Conservation (phyloP, 2,888 invertebrate species). For the Drymonia ruficornis region DNA sequence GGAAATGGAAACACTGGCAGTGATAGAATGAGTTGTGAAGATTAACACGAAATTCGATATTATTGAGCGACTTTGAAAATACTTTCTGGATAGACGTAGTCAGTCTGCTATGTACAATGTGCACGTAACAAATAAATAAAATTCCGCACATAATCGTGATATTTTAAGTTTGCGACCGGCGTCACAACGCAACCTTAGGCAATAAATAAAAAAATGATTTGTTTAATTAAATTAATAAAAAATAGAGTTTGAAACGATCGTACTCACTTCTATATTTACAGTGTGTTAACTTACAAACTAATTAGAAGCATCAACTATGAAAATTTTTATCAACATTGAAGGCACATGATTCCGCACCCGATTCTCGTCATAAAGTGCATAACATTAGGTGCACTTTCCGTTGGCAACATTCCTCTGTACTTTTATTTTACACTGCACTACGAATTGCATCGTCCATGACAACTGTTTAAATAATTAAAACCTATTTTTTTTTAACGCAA, state of each 20-base stretch:
- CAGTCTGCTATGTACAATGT: not conserved
- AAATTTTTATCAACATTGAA: slow-evolving; percentile 81
- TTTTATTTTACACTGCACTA: slow-evolving; percentile 47
- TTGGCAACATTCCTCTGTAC: slow-evolving; percentile 57
- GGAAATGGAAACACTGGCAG: slow-evolving; percentile 47
- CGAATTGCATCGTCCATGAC: slow-evolving; percentile 36
- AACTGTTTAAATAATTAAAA: not conserved
- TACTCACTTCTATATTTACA: slow-evolving; percentile 80
- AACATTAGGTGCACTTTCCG: slow-evolving; percentile 64
- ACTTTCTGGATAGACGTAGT: not conserved
- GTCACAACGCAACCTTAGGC: slow-evolving; percentile 58
- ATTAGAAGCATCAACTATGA: slow-evolving; percentile 83
- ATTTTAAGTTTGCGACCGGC: slow-evolving; percentile 34
- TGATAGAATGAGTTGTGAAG: slow-evolving; percentile 31
- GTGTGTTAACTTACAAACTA: slow-evolving; percentile 72
- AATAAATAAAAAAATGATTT: slow-evolving; percentile 72
- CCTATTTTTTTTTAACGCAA: not conserved
- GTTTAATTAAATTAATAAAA: slow-evolving; percentile 77
- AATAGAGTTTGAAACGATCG: slow-evolving; percentile 74
- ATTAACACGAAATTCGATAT: slow-evolving; percentile 20
- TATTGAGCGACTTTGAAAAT: slow-evolving; percentile 16
- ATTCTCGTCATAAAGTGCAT: slow-evolving; percentile 67
- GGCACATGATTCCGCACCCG: slow-evolving; percentile 85
- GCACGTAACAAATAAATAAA: not conserved
- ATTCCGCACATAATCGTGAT: slow-evolving; percentile 11